phyloP scores from a whole-genome alignment of 2,888 invertebrate genomes.

The Microchrysa polita region DNA sequence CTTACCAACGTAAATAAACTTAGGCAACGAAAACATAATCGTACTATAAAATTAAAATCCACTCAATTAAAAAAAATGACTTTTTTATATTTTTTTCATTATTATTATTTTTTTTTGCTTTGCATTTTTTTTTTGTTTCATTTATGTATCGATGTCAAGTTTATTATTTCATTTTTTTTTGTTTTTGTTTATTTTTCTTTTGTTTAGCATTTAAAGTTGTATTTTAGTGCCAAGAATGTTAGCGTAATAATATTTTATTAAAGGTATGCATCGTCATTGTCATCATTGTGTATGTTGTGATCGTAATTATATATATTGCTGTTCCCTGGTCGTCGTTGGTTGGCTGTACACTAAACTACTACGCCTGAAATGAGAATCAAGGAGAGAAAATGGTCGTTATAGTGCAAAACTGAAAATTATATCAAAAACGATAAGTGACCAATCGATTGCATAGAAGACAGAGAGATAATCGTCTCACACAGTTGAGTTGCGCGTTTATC shows the following conservation, averaged over 20 bases:
- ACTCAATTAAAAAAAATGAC: slow-evolving; percentile 39
- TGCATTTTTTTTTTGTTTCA: slow-evolving; percentile 21
- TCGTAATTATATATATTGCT: slow-evolving; percentile 35
- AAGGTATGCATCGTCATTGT: slow-evolving; percentile 35
- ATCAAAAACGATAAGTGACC: too few relatives aligned
- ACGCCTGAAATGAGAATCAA: slow-evolving; percentile 28
- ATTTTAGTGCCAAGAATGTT: slow-evolving; percentile 45
- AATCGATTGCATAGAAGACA: too few relatives aligned
- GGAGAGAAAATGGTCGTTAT: too few relatives aligned
- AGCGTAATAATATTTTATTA: slow-evolving; percentile 40
- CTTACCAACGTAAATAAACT: slow-evolving; percentile 38
- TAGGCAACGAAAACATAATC: slow-evolving; percentile 3
- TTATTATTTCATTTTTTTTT: slow-evolving; percentile 24
- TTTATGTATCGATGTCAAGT: slow-evolving; percentile 43
- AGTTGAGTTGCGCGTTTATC: too few relatives aligned
- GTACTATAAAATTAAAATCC: slow-evolving; percentile 20
- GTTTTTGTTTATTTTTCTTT: background rate
- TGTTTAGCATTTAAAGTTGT: slow-evolving; percentile 44
- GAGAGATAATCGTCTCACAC: too few relatives aligned
- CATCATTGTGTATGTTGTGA: slow-evolving; percentile 12
- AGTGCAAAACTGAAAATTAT: too few relatives aligned
- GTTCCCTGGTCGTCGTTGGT: background rate
- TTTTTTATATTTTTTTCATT: slow-evolving; percentile 24
- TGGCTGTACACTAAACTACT: slow-evolving; percentile 43
- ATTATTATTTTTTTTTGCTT: slow-evolving; percentile 21